phyloP scores from a whole-genome alignment of 2,797 vertebrate species.

The Uromys caudimaculatus region DNA sequence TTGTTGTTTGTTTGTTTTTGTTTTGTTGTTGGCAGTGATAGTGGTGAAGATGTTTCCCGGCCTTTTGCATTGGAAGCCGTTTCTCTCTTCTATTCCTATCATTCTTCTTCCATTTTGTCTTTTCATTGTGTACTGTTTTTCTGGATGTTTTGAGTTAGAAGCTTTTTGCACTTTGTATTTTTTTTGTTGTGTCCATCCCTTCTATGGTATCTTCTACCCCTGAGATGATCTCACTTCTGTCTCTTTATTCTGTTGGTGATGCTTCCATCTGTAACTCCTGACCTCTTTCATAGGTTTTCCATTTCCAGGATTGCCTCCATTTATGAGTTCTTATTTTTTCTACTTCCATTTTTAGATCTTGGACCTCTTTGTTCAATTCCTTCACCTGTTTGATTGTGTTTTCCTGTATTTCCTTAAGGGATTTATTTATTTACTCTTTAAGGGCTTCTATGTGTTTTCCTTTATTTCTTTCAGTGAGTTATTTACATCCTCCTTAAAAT shows the following conservation, averaged over 20 bases:
- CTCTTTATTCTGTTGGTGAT: neutral
- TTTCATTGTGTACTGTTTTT: neutral
- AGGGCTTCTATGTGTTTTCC: too few species aligned
- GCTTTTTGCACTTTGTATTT: neutral
- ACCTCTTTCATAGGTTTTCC: neutral
- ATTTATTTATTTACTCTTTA: too few species aligned
- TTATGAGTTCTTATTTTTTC: neutral
- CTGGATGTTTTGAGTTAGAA: neutral
- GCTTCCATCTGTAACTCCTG: neutral
- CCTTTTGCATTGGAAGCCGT: neutral
- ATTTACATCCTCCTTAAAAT: neutral
- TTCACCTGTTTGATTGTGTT: neutral
- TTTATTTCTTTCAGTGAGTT: neutral
- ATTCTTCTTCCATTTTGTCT: neutral
- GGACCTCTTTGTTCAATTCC: neutral
- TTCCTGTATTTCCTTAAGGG: neutral
- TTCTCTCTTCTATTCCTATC: neutral
- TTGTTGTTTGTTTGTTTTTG: neutral
- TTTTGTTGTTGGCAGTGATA: too few species aligned
- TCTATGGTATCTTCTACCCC: neutral
- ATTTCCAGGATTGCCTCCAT: neutral
- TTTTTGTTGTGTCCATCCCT: neutral
- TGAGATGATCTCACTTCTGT: neutral
- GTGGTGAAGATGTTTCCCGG: neutral
- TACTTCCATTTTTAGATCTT: neutral